phyloP scores from a whole-genome alignment of 2,113 vertebrate species.

The Aleadryas rufinucha region DNA sequence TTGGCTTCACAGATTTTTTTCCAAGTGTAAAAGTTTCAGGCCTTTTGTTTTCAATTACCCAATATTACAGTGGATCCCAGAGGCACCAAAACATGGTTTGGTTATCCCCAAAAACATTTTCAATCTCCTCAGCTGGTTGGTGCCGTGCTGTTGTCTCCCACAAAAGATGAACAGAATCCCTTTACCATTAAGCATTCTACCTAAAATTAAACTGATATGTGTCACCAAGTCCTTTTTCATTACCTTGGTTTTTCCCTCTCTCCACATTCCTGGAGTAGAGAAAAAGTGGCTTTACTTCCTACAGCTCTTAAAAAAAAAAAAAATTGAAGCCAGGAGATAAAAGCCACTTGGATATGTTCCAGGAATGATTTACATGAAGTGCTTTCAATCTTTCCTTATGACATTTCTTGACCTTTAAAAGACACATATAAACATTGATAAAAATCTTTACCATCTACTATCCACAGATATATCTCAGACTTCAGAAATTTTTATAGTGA shows the following conservation, averaged over 20 bases:
- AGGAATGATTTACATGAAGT: slow-evolving; percentile 52
- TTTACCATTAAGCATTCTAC: neutral
- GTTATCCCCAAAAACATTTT: neutral
- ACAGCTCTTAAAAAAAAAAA: neutral
- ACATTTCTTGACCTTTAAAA: slow-evolving; percentile 62
- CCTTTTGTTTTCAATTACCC: neutral
- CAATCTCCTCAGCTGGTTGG: neutral
- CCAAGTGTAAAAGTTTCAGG: neutral
- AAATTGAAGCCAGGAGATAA: slow-evolving; percentile 1
- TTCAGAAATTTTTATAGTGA: neutral
- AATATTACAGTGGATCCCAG: neutral
- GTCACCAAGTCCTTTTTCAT: neutral
- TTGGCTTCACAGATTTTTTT: neutral
- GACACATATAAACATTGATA: slow-evolving; percentile 25
- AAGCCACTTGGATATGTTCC: slow-evolving; percentile 50
- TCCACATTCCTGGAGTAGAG: neutral
- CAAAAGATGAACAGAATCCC: neutral
- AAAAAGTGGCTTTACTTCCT: neutral
- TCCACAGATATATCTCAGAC: neutral
- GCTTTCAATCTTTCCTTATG: slow-evolving; percentile 45
- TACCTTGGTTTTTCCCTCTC: neutral
- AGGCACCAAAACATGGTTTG: neutral
- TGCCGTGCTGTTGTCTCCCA: neutral
- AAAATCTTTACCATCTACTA: slow-evolving; percentile 14
- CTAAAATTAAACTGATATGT: neutral